These are phyloP conservation scores for Sardinella longiceps DNA, from an alignment of 2,797 vertebrate species.

Conservation along the genomic window DNA sequence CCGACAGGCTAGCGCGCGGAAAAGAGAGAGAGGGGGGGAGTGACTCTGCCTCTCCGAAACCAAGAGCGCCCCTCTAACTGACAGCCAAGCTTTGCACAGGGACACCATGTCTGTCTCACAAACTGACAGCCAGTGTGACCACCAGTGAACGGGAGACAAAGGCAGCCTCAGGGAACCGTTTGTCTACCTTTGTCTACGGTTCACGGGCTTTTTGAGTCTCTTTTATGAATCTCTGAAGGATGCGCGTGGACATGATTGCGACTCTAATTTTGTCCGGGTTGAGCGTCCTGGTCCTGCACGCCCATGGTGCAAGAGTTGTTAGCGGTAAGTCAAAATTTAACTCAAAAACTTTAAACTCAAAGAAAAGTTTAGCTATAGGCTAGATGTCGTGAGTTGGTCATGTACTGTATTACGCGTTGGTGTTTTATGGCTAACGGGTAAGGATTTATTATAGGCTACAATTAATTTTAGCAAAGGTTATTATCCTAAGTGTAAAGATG, in stretches of 20 bases:
- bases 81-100: not conserved
- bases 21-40: constrained; percentile 24
- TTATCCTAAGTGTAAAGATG: not conserved
- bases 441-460: not conserved
- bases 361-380: constrained; percentile 1
- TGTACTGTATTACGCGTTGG: not conserved
- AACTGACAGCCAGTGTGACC: constrained; percentile 27
- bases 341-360: not conserved
- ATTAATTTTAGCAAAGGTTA: no score
- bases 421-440: not conserved
- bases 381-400: no score
- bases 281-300: not conserved
- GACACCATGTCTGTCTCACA: constrained; percentile 43
- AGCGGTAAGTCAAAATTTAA: constrained; percentile 48
- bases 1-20: constrained; percentile 27
- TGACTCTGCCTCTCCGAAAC: constrained; percentile 22
- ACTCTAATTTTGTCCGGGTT: constrained; percentile 13
- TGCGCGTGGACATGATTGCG: constrained; percentile 39
- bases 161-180: not conserved
- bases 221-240: constrained; percentile 34
- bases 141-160: constrained; percentile 33
- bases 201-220: not conserved
- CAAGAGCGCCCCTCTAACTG: constrained; percentile 30
- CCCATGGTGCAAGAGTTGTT: constrained; percentile 47
- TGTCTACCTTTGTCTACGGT: not conserved